These are phyloP conservation scores for Cataglyphis hispanica DNA, from an alignment of 1,140 invertebrate genomes.

Conservation along the genomic window DNA sequence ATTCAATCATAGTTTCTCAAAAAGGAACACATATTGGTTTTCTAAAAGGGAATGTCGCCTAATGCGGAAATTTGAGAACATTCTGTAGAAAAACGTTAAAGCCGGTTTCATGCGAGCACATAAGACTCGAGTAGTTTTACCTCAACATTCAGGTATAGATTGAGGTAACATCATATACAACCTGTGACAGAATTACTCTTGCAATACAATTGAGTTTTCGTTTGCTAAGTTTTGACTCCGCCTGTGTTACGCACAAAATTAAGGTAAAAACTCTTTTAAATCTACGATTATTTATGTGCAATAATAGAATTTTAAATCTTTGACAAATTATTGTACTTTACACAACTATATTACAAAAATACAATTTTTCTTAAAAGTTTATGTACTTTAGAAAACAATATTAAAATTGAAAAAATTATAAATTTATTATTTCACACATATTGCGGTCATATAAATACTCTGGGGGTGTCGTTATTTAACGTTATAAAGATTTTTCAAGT, in stretches of 20 bases:
- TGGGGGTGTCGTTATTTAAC: not conserved
- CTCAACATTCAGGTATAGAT: constrained; percentile 3
- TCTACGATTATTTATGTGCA: not conserved
- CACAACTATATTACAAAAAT: not conserved
- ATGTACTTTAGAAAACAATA: not conserved
- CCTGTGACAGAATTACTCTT: not conserved
- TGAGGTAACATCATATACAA: constrained; percentile 22
- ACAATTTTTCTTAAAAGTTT: not conserved
- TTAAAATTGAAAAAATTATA: not conserved
- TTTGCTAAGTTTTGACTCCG: not conserved
- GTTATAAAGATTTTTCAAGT: not conserved
- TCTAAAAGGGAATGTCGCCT: not conserved
- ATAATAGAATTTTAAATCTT: not conserved
- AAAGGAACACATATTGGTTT: not conserved
- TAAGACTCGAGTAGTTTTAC: constrained; percentile 4
- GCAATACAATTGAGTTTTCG: constrained; percentile 14
- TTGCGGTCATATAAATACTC: not conserved
- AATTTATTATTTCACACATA: not conserved
- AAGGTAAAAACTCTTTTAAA: not conserved
- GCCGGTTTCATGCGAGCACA: constrained; percentile 31
- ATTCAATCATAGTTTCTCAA: not conserved
- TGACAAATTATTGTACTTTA: not conserved
- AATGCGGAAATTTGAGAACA: not conserved
- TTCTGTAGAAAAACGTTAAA: not conserved
- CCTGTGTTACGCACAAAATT: not conserved